Base-by-base conservation (phyloP, 2,797 vertebrate species). In the Sciurus vulgaris region DNA sequence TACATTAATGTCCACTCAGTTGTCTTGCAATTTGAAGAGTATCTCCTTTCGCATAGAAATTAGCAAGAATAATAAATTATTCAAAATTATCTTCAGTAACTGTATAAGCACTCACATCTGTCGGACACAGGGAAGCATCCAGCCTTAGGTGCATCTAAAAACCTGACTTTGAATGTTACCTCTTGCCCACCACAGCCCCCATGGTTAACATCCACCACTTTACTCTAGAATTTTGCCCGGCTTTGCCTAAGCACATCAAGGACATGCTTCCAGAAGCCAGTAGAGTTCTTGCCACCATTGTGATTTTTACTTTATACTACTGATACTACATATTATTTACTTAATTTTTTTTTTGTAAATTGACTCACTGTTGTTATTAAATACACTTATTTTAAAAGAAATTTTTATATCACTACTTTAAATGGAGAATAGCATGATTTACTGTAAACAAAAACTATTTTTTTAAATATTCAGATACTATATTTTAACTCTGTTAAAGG, bases 401-500 rank as follows among this genome's bases (percentile, higher is more conserved):
- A 93, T 73, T 41, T 59, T 54, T 91, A 44, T 73, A 59, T 44
- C n/a, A 35, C 26, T 56, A 78, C 26, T 54, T 72, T 69, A 81
- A 67, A 47, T 76, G 59, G 38, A 81, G 96, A 96, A 61, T 69
- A 41, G 33, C 38, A 89, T 89, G 73, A 61, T 83, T 88, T 63
- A 18, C 26, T 88, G 2, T 89, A 63, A 87, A 65, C 35, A 74
- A 17, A 38, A 86, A 69, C 14, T 90, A n/a, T 84, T 72, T 59
- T 54, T n/a, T 54, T 30, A 86, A 67, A 35, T 93, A 44, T 67
- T 92, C 26, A 17, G 10, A 13, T 65, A 65, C 35, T 65, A 3
- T 69, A 44, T 96, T 33, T 65, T 90, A 81, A 85, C 89, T 92
- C 69, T 76, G 35, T 77, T 81, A 77, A 88, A 44, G 65, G 33